Evolutionary conservation across 2,113 vertebrate genomes (phyloP).

Genomic region (Propithecus coquereli): DNA sequence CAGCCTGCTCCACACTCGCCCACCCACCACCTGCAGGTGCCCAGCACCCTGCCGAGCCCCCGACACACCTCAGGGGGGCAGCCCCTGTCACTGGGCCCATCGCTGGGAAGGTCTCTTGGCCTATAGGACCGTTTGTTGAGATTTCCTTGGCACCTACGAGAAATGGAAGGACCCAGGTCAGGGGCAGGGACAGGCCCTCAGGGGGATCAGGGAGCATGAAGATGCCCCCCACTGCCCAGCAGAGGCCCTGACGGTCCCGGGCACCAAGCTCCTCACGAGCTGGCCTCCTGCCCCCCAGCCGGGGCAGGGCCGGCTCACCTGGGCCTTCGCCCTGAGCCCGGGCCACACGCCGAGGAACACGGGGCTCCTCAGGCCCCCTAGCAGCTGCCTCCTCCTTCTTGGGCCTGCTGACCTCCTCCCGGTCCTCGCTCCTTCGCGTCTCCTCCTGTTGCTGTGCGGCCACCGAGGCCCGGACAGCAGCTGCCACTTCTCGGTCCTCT

Average conservation of each 20-base stretch:
- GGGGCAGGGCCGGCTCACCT: conserved; percentile 80
- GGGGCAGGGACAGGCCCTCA: neutral
- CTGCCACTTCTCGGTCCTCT: conserved; percentile 93
- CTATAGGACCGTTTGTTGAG: conserved; percentile 78
- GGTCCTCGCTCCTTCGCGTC: conserved; percentile 83
- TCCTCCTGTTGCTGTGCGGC: conserved; percentile 87
- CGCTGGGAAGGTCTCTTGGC: conserved; percentile 86
- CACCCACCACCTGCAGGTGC: neutral
- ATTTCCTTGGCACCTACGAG: conserved; percentile 79
- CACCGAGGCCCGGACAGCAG: conserved; percentile 90
- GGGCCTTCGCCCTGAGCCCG: conserved; percentile 80
- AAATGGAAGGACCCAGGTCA: neutral
- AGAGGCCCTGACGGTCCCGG: neutral
- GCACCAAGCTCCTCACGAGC: neutral
- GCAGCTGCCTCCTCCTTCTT: conserved; percentile 83
- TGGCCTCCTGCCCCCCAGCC: too few relatives aligned
- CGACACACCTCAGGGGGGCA: conserved; percentile 71
- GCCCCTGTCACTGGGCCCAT: conserved; percentile 75
- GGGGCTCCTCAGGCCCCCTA: conserved; percentile 77
- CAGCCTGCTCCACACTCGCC: neutral
- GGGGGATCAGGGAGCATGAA: too few relatives aligned
- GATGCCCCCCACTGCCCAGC: neutral
- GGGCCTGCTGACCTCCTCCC: conserved; percentile 77
- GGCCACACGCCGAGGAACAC: conserved; percentile 69
- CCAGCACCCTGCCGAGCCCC: neutral